These are phyloP conservation scores for Ephialtes manifestator DNA, from an alignment of 2,888 invertebrate genomes.

Conservation along the genomic window DNA sequence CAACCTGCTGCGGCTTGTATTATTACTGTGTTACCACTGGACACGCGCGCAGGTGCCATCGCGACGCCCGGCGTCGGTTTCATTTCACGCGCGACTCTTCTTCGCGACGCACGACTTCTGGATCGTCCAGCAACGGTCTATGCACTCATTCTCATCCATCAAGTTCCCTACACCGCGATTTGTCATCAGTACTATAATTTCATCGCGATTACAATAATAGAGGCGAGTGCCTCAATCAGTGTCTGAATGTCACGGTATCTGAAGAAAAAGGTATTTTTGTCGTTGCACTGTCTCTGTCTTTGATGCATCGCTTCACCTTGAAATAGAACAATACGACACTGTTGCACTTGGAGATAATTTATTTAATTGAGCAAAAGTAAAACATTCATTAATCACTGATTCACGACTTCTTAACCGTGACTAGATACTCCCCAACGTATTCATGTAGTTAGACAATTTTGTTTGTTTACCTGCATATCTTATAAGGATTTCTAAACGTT, in stretches of 20 bases:
- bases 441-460: background rate
- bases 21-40: slow-evolving; percentile 46
- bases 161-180: background rate
- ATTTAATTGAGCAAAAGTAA: background rate
- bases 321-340: background rate
- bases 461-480: background rate
- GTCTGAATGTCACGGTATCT: slow-evolving; percentile 66
- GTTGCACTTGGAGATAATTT: background rate
- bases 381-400: background rate
- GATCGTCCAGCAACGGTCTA: slow-evolving; percentile 25
- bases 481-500: background rate
- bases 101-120: slow-evolving; percentile 71
- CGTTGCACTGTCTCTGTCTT: slow-evolving; percentile 10
- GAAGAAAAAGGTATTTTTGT: slow-evolving; percentile 54
- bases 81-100: slow-evolving; percentile 79
- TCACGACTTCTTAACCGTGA: background rate
- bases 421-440: background rate
- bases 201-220: slow-evolving; percentile 35
- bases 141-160: slow-evolving; percentile 31
- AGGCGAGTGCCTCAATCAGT: slow-evolving; percentile 72
- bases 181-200: background rate
- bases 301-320: slow-evolving; percentile 2
- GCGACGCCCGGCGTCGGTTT: slow-evolving; percentile 72
- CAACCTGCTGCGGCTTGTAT: background rate
- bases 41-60: slow-evolving; percentile 76